Percentiles rank a stretch among this genome's conserved stretches.
These are phyloP conservation scores for Cerceris rybyensis DNA, from an alignment of 2,888 invertebrate species.

Conservation along the genomic window DNA sequence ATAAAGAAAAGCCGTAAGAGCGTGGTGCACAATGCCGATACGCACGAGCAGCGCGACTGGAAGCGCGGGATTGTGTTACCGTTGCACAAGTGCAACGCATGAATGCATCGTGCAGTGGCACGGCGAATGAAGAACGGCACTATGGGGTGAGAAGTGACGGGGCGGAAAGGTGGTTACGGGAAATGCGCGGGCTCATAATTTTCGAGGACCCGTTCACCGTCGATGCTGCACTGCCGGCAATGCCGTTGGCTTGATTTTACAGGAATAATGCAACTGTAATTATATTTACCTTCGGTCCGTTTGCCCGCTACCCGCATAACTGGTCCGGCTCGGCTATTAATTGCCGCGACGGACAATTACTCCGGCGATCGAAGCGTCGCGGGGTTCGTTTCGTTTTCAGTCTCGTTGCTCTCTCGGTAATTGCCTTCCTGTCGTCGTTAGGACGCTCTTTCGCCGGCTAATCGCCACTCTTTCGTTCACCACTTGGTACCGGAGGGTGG, in stretches of 20 bases:
- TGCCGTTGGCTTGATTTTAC: conserved; percentile 40
- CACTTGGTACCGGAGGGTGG: not conserved
- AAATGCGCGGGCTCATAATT: conserved; percentile 53
- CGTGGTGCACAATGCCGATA: conserved; percentile 21
- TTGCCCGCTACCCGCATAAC: conserved; percentile 52
- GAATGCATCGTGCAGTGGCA: conserved; percentile 42
- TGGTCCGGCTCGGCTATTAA: conserved; percentile 47
- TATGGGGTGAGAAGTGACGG: conserved; percentile 38
- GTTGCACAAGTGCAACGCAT: conserved; percentile 38
- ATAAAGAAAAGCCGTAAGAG: conserved; percentile 4
- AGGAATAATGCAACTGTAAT: conserved; percentile 52
- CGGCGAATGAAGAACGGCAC: conserved; percentile 41
- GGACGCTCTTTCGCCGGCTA: not conserved
- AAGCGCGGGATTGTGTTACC: conserved; percentile 32
- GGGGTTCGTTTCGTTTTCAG: conserved; percentile 13
- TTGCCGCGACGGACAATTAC: conserved; percentile 53
- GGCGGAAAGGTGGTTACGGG: conserved; percentile 49
- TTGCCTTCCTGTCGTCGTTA: conserved; percentile 41
- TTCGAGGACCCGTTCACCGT: conserved; percentile 35
- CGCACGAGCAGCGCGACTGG: conserved; percentile 8
- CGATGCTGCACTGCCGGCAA: not conserved
- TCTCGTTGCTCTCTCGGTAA: conserved; percentile 31
- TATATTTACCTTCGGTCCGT: conserved; percentile 57
- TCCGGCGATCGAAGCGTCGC: conserved; percentile 6
- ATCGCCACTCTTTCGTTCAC: not conserved